A percentile compares a stretch with the other conserved stretches of the same genome.
Evolutionary conservation across 2,888 invertebrate genomes (phyloP).

Genomic region (Cephus sareptanus): DNA sequence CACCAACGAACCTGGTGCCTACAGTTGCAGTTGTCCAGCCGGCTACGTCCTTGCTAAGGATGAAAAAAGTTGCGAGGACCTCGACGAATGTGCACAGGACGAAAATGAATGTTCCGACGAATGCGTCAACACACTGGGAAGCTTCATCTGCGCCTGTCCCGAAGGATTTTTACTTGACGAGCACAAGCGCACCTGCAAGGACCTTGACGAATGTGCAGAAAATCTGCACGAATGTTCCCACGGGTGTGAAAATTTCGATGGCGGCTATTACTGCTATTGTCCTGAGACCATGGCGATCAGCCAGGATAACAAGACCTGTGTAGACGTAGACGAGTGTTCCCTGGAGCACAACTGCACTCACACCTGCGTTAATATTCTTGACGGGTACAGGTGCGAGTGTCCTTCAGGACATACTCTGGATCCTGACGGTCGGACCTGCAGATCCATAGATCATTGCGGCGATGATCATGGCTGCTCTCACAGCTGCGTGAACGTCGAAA

Average conservation of each 20-base stretch:
- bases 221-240: conserved; percentile 48
- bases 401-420: conserved; percentile 61
- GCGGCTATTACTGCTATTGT: conserved; percentile 69
- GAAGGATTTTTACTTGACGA: conserved; percentile 62
- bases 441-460: conserved; percentile 26
- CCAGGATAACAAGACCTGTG: conserved; percentile 52
- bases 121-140: conserved; percentile 69
- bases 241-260: conserved; percentile 58
- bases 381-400: conserved; percentile 53
- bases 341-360: conserved; percentile 56
- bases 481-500: conserved; percentile 67
- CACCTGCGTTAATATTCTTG: conserved; percentile 46
- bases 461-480: conserved; percentile 65
- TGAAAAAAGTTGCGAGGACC: conserved; percentile 56
- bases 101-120: conserved; percentile 55
- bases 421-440: conserved; percentile 41
- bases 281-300: conserved; percentile 59
- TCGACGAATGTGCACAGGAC: conserved; percentile 58
- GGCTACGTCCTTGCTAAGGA: conserved; percentile 60
- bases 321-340: conserved; percentile 34
- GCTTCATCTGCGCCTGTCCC: conserved; percentile 68
- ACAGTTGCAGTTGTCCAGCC: conserved; percentile 70
- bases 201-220: conserved; percentile 66
- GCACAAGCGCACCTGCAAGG: conserved; percentile 61
- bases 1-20: conserved; percentile 66